Conservation (phyloP, 2,113 vertebrate genomes). For the Gnathonemus echidnorhynchus region DNA sequence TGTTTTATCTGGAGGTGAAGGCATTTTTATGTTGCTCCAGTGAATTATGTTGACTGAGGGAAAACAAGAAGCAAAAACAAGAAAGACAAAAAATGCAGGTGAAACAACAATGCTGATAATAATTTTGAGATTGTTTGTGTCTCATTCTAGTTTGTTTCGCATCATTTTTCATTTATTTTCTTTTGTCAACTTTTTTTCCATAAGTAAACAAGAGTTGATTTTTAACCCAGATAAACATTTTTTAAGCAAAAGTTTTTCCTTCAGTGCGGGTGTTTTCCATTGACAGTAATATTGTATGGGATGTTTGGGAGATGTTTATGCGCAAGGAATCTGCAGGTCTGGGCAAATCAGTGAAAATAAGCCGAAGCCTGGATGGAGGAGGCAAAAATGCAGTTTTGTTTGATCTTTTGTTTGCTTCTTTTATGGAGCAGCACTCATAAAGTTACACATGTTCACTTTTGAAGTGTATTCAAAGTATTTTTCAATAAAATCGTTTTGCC, state of each 20-base stretch:
- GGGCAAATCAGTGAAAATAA: neutral
- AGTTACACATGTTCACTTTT: neutral
- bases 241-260: neutral
- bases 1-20: conserved; percentile 60
- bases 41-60: neutral
- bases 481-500: neutral
- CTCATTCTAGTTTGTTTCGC: neutral
- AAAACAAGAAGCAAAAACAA: neutral
- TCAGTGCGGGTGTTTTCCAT: neutral
- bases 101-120: neutral
- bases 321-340: neutral
- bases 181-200: neutral
- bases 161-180: neutral
- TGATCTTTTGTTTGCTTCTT: neutral
- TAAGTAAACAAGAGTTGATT: neutral
- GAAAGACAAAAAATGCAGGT: neutral
- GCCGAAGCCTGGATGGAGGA: neutral
- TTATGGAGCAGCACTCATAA: neutral
- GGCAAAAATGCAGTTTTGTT: neutral
- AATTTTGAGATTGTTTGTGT: neutral
- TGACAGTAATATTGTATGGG: neutral
- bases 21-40: conserved; percentile 2
- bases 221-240: neutral
- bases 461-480: neutral
- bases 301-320: neutral